Conservation (phyloP, 2,797 vertebrate genomes). For the Sylvia borin region DNA sequence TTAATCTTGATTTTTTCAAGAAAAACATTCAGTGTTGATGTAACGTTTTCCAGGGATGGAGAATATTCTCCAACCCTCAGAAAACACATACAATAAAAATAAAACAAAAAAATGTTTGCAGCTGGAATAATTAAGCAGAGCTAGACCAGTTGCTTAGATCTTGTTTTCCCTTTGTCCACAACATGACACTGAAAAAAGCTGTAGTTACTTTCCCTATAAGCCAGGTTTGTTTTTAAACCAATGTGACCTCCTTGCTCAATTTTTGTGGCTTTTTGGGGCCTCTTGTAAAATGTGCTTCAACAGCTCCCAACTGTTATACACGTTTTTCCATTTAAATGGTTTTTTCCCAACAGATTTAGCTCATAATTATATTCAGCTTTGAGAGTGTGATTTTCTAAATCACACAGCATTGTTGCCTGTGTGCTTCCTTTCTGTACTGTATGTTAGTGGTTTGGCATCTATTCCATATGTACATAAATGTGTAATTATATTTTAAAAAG, state of each 20-base stretch:
- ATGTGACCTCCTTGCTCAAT: neutral
- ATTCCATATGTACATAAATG: neutral
- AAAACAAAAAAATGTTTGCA: neutral
- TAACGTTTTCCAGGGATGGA: neutral
- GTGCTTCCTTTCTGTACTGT: neutral
- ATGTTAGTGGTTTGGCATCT: neutral
- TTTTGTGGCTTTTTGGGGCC: constrained; percentile 29
- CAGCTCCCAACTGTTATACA: neutral
- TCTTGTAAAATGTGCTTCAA: constrained; percentile 18
- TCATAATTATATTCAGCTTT: constrained; percentile 32
- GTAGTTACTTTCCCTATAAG: neutral
- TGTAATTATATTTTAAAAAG: neutral
- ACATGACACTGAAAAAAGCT: neutral
- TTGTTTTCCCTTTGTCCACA: neutral
- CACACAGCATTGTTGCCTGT: neutral
- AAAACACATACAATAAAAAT: neutral
- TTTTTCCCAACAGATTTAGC: neutral
- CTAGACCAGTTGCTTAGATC: neutral
- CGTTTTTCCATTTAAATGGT: neutral
- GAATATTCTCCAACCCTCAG: neutral
- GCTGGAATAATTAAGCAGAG: neutral
- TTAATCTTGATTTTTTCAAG: neutral
- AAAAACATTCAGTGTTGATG: neutral
- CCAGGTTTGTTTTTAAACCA: neutral
- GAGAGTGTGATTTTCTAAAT: constrained; percentile 11